A percentile compares a stretch with the other conserved stretches of the same genome.
Evolutionary conservation across 2,797 vertebrate genomes (phyloP).

Genomic region (Capromys pilorides): DNA sequence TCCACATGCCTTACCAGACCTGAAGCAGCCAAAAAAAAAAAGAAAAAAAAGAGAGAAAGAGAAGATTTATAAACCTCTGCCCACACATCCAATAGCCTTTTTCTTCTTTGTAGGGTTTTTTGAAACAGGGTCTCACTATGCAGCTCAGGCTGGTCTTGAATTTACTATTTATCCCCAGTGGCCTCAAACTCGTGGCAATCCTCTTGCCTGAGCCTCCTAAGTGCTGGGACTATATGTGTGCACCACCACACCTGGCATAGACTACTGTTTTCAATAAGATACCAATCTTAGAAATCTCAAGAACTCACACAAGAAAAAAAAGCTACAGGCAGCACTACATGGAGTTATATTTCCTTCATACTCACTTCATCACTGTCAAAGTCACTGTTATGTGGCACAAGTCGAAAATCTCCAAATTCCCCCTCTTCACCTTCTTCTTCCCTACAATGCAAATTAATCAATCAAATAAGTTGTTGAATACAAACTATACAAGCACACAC

Average conservation of each 20-base stretch:
- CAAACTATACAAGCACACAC: background rate
- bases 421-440: slow-evolving; percentile 89
- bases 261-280: background rate
- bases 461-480: slow-evolving; percentile 37
- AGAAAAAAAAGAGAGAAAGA: too few species aligned
- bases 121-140: background rate
- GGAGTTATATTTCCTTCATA: slow-evolving; percentile 18
- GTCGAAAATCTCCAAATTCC: slow-evolving; percentile 92
- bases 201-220: background rate
- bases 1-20: too few species aligned
- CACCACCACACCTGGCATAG: background rate
- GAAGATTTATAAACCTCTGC: slow-evolving; percentile 40
- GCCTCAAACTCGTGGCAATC: background rate
- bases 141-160: background rate
- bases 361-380: slow-evolving; percentile 89
- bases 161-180: background rate
- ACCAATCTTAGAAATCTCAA: slow-evolving; percentile 47
- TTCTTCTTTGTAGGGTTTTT: background rate
- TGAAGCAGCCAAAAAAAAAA: too few species aligned
- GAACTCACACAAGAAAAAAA: background rate
- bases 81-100: background rate
- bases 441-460: slow-evolving; percentile 77
- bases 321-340: background rate
- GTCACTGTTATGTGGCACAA: slow-evolving; percentile 91
- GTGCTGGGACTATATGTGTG: background rate